These are phyloP conservation scores for Eurytoma adleriae DNA, from an alignment of 2,888 invertebrate species.

Conservation along the genomic window DNA sequence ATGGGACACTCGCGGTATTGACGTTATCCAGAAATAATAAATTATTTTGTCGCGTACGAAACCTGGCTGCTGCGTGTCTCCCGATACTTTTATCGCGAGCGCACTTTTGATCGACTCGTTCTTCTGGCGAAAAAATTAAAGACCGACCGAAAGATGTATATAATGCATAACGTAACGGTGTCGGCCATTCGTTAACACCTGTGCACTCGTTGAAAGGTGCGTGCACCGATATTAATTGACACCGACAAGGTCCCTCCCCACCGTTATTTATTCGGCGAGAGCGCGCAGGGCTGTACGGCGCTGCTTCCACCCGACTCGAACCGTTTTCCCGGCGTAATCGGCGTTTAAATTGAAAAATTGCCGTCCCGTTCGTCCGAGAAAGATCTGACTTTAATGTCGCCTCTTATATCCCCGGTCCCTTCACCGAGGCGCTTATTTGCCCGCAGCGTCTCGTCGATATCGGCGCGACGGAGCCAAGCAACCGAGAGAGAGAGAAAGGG, in stretches of 20 bases:
- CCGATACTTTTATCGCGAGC: too few species aligned
- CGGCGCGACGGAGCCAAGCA: slow-evolving; percentile 28
- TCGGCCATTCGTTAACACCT: too few species aligned
- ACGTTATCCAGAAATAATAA: too few species aligned
- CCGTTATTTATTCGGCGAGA: slow-evolving; percentile 27
- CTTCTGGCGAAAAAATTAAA: too few species aligned
- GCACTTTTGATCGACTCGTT: too few species aligned
- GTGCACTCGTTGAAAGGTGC: not conserved
- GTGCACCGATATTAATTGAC: not conserved
- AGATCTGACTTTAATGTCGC: slow-evolving; percentile 50
- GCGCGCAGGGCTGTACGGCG: not conserved
- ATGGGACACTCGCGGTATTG: too few species aligned
- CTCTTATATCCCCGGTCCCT: slow-evolving; percentile 36
- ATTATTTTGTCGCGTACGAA: too few species aligned
- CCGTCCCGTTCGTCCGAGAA: slow-evolving; percentile 12
- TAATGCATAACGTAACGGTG: too few species aligned
- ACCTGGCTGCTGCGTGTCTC: too few species aligned
- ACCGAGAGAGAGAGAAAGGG: slow-evolving; percentile 24
- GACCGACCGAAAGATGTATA: too few species aligned
- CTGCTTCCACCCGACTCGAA: not conserved
- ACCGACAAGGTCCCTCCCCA: not conserved
- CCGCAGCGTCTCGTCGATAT: slow-evolving; percentile 43
- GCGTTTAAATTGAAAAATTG: slow-evolving; percentile 52
- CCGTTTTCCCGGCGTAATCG: slow-evolving; percentile 20
- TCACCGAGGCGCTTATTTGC: slow-evolving; percentile 39